Evolutionary conservation across 2,888 invertebrate species (phyloP).

Genomic region (Acleris cristana): DNA sequence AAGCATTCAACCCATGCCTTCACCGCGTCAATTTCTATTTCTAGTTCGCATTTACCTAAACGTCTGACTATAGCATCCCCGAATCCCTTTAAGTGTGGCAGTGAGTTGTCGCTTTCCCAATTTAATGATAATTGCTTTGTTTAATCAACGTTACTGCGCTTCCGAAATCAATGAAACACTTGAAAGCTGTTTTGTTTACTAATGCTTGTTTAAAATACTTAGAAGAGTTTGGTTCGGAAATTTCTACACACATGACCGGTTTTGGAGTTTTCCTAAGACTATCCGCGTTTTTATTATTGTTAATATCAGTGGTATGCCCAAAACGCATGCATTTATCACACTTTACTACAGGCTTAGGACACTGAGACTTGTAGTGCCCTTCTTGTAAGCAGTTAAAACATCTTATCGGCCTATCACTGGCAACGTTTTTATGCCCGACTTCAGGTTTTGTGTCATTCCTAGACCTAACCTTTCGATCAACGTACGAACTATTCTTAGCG

Average conservation of each 20-base stretch:
- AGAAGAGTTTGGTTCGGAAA: background rate
- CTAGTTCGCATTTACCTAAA: slow-evolving; percentile 12
- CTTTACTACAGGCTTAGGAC: background rate
- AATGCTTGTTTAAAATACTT: slow-evolving; percentile 25
- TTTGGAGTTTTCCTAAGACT: background rate
- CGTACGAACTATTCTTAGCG: background rate
- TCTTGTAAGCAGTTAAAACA: slow-evolving; percentile 12
- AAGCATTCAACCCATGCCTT: slow-evolving; percentile 16
- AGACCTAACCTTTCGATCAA: no score
- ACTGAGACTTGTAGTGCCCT: slow-evolving; percentile 14
- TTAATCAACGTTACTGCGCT: slow-evolving; percentile 27
- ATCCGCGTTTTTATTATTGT: background rate
- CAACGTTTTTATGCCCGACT: no score
- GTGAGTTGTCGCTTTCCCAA: background rate
- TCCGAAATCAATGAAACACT: slow-evolving; percentile 31
- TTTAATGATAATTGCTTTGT: background rate
- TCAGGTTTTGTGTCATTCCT: no score
- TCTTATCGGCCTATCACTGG: slow-evolving; percentile 7
- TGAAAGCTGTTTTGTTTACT: slow-evolving; percentile 16
- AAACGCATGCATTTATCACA: no score
- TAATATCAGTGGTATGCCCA: no score
- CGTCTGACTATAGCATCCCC: slow-evolving; percentile 25
- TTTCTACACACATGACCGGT: slow-evolving; percentile 1
- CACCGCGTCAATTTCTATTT: slow-evolving; percentile 19
- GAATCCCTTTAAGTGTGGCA: slow-evolving; percentile 28